phyloP scores from a whole-genome alignment of 2,113 vertebrate species.

The Propithecus coquereli region DNA sequence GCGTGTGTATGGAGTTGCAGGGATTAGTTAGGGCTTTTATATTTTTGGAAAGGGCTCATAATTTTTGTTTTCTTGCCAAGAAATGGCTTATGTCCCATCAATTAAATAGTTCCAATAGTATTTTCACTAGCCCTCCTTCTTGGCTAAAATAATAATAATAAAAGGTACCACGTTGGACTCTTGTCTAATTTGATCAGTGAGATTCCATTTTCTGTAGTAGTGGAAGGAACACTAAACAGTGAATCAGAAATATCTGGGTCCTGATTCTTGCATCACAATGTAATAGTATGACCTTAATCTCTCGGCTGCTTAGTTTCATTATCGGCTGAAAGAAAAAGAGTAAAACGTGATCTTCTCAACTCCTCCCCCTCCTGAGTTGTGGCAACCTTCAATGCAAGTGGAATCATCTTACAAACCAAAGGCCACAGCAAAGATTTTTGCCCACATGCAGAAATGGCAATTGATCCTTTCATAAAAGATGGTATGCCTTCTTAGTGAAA shows the following conservation, averaged over 20 bases:
- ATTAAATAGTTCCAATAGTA: not conserved
- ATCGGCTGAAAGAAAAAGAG: not conserved
- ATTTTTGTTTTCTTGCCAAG: not conserved
- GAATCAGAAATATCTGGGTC: not conserved
- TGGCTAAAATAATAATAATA: not conserved
- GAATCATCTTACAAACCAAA: not conserved
- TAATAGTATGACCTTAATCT: not conserved
- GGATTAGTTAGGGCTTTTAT: not conserved
- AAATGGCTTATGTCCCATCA: not conserved
- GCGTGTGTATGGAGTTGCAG: not conserved
- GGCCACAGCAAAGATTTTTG: not conserved
- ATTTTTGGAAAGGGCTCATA: not conserved
- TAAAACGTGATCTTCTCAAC: not conserved
- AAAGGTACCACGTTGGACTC: not conserved
- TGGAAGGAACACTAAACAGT: not conserved
- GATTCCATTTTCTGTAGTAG: not conserved
- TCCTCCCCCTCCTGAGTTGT: fast-evolving
- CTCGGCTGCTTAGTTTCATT: not conserved
- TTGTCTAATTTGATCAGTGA: not conserved
- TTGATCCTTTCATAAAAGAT: not conserved
- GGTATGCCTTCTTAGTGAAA: constrained; percentile 28
- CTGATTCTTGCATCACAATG: not conserved
- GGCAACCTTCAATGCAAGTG: not conserved
- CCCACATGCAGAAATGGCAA: not conserved
- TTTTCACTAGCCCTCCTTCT: not conserved